These are phyloP conservation scores for Takifugu ocellatus DNA, from an alignment of 2,797 vertebrate species.

Conservation along the genomic window DNA sequence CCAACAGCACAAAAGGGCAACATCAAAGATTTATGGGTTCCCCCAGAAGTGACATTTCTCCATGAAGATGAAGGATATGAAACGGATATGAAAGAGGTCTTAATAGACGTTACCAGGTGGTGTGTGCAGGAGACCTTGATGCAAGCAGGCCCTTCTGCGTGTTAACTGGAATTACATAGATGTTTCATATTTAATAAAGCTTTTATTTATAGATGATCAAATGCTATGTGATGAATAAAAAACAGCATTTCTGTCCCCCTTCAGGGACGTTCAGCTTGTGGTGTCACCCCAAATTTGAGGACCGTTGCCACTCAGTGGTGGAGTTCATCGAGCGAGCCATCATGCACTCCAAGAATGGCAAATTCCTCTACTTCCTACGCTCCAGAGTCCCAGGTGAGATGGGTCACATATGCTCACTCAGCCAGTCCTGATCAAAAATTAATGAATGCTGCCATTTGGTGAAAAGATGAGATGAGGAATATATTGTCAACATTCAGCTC, in stretches of 20 bases:
- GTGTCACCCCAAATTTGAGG: conserved; percentile 84
- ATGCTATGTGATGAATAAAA: not conserved
- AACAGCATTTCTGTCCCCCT: not conserved
- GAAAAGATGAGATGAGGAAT: not conserved
- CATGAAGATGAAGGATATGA: too few relatives aligned
- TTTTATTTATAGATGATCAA: conserved; percentile 9
- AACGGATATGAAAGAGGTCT: too few relatives aligned
- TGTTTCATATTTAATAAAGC: not conserved
- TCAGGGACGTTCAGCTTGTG: conserved; percentile 70
- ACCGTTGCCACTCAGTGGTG: conserved; percentile 96
- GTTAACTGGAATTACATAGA: not conserved
- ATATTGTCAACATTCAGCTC: conserved; percentile 6
- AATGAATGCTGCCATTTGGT: conserved; percentile 27
- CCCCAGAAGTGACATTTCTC: too few relatives aligned
- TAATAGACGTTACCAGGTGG: too few relatives aligned
- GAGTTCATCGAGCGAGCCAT: conserved; percentile 97
- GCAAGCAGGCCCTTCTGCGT: not conserved
- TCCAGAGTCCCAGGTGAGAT: conserved; percentile 90
- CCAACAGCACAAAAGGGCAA: too few relatives aligned
- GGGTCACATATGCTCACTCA: not conserved
- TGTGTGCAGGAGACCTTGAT: too few relatives aligned
- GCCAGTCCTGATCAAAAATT: conserved; percentile 28
- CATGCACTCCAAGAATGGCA: conserved; percentile 98
- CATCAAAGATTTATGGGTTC: too few relatives aligned
- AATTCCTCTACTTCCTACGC: conserved; percentile 95